Evolutionary conservation across 1,140 invertebrate genomes (phyloP), one percentile per base, ranked within the genome.

Genomic region (Drosophila watanabei): DNA sequence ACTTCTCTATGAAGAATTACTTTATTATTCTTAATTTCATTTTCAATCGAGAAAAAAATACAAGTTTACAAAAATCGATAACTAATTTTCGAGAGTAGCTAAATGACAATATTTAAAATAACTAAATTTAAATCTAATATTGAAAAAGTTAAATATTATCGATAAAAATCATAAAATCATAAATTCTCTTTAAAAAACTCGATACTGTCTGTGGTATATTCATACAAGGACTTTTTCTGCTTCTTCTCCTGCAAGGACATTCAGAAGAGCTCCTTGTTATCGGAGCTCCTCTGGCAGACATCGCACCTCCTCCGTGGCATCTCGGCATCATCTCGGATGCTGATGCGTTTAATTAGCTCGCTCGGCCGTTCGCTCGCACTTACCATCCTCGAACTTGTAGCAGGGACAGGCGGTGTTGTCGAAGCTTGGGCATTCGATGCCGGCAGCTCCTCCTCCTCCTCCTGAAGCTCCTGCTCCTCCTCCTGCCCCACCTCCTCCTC

Each of bases 321-420:
- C 35, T 64, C 70, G 66, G 13, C 46, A 24, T 56, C 62, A 13
- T 41, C 64, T 48, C 65, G 30, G 33, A 49, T 28, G 32, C 66
- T 61, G 80, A 65, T 86, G 82, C 75, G 66, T 79, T 80, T 79
- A 79, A 79, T 79, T 79, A 79, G 77, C 58, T 60, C 68, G 60
- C 41, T 68, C 48, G 64, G 28, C 75, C 79, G 77, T 76, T 82
- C 73, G 58, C 56, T 87, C 66, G 63, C 69, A 93, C 92, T 92
- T 94, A 95, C 95, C 97, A 94, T 98, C 97, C 93, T 98, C 97
- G 92, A 98, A 97, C 93, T 97, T 97, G 94, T 98, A 98, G 93
- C 98, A 98, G 1, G 97, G 96, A 94, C 98, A 98, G 78, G 95
- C 95, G 16, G 96, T 96, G 90, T 96, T 96, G 77, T 96, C 95